A percentile compares a stretch with the other conserved stretches of the same genome.
Conservation (phyloP, 1,140 invertebrate species). For the Bombus pyrosoma region DNA sequence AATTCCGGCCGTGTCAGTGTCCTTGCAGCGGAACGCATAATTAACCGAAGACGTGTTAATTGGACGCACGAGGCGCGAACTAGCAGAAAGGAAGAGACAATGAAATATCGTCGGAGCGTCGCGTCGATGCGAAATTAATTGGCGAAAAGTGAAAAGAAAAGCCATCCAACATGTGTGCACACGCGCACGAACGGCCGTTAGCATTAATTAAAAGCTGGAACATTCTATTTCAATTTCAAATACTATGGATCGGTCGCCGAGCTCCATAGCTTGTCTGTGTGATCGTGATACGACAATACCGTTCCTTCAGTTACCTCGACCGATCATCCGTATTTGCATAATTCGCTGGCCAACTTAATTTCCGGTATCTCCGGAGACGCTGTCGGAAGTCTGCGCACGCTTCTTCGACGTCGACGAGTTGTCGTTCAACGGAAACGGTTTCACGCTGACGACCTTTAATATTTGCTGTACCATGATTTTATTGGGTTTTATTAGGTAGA, state of each 20-base stretch:
- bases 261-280: conserved; percentile 12
- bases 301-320: conserved; percentile 39
- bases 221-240: conserved; percentile 67
- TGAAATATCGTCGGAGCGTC: conserved; percentile 1
- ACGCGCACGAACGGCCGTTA: not conserved
- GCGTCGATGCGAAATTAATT: conserved; percentile 41
- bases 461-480: not conserved
- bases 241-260: conserved; percentile 25
- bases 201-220: conserved; percentile 55
- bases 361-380: conserved; percentile 40
- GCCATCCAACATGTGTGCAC: not conserved
- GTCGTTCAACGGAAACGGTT: not conserved
- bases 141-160: conserved; percentile 13
- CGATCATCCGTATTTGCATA: conserved; percentile 64
- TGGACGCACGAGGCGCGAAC: conserved; percentile 4
- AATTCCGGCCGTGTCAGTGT: not conserved
- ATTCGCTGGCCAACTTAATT: conserved; percentile 61
- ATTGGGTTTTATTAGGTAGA: not conserved
- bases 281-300: conserved; percentile 61
- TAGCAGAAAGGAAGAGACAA: not conserved
- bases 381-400: conserved; percentile 17
- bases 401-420: not conserved
- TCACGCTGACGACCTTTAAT: no score
- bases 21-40: not conserved
- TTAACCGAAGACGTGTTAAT: conserved; percentile 35